These are phyloP conservation scores for Cancer borealis DNA, from an alignment of 2,888 invertebrate genomes.

Conservation along the genomic window DNA sequence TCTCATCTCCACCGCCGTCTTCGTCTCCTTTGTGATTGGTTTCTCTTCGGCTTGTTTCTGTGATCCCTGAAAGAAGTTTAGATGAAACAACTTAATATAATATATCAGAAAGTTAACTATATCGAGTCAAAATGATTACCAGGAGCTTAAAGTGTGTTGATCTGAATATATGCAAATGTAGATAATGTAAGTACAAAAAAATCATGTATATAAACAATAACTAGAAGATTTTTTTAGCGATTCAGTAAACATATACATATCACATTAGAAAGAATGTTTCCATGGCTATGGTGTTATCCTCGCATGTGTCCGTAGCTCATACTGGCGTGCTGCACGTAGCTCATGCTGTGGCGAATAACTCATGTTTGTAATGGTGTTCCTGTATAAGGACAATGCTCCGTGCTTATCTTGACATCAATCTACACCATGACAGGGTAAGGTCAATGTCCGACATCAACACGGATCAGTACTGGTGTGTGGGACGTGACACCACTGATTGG, in stretches of 20 bases:
- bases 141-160: neutral
- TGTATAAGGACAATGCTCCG: neutral
- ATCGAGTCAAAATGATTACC: too few species aligned
- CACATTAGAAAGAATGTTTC: neutral
- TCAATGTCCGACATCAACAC: neutral
- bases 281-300: too few species aligned
- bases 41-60: neutral
- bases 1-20: constrained; percentile 9
- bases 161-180: neutral
- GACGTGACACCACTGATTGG: neutral
- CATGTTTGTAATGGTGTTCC: neutral
- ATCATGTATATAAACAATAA: neutral
- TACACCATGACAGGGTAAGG: neutral
- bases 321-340: neutral
- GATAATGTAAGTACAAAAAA: too few species aligned
- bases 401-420: neutral
- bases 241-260: neutral
- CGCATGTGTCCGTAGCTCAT: neutral
- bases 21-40: neutral
- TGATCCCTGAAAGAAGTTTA: neutral
- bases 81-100: neutral
- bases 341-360: neutral
- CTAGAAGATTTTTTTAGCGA: neutral
- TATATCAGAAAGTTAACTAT: neutral
- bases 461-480: neutral